Evolutionary conservation across 2,888 invertebrate genomes (phyloP), one percentile per base, ranked within the genome.

Genomic region (Hemistola chrysoprasaria): DNA sequence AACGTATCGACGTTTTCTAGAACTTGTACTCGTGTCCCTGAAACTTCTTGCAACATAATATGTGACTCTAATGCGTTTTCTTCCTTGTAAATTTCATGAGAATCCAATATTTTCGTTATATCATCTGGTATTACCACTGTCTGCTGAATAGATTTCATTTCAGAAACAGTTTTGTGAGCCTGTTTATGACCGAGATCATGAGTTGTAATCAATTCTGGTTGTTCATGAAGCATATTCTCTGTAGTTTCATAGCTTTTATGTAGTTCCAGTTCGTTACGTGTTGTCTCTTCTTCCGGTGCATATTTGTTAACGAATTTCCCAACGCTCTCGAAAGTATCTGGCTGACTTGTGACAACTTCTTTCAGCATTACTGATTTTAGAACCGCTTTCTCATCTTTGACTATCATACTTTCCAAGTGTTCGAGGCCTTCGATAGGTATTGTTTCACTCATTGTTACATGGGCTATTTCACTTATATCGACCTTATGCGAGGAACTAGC

Each of bases 401-500:
- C 16, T 20, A 8, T 11, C 7, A 50, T 44, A 37, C 58, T 49
- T 24, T 71, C 52, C 16, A 74, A 49, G 16, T 62, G 52, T 26
- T 59, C 41, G 39, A 59, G 59, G 34, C 63, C 63, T 67, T 88
- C 86, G 8, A 79, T 53, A 7, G 62, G 44, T 33, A 77, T 44
- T 2, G 67, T 79, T 68, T 86, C 84, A 34, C 57, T 65, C 6
- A 73, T 83, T 9, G 66, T 78, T 7, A 87, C 45, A 43, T 83
- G 73, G 8, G 67, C 59, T 11, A 58, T 61, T 27, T 71, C 57
- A 49, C 69, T 63, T 5, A 83, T 47, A 39, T 71, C 68, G 6
- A 75, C 21, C 31, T 59, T 53, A 50, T 79, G 71, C 25, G 59
- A 62, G 47, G 62, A 57, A 11, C 40, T 53, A 10, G 35, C 28